Conservation (phyloP, 1,140 invertebrate species). For the Meloidogyne hapla region DNA sequence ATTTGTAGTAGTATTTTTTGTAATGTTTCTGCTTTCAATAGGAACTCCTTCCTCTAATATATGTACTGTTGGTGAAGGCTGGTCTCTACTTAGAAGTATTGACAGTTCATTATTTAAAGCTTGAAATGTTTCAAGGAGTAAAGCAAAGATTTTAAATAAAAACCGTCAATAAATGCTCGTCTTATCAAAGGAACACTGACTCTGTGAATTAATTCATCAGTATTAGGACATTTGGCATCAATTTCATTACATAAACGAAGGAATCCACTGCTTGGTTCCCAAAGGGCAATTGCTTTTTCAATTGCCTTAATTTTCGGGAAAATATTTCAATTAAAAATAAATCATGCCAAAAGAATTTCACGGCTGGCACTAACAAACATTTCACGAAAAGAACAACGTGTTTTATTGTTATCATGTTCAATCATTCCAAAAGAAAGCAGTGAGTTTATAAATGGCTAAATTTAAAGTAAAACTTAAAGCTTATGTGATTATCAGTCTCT, state of each 20-base stretch:
- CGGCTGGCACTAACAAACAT: not conserved
- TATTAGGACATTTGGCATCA: conserved; percentile 8
- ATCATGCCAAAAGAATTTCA: conserved; percentile 13
- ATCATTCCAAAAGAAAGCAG: not conserved
- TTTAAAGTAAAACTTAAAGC: not conserved
- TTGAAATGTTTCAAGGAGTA: not conserved
- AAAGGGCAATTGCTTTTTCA: conserved; percentile 14
- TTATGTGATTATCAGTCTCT: too few relatives aligned
- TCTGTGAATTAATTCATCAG: conserved; percentile 6
- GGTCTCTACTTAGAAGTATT: not conserved
- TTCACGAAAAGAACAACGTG: not conserved
- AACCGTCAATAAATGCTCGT: conserved; percentile 16
- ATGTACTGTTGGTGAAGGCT: not conserved
- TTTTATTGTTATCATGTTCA: not conserved
- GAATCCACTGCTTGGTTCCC: conserved; percentile 27
- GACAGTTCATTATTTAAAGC: not conserved
- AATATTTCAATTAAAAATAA: not conserved
- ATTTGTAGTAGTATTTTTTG: not conserved
- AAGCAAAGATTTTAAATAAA: not conserved
- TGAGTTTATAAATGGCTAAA: not conserved
- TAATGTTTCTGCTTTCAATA: not conserved
- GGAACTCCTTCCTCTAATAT: not conserved
- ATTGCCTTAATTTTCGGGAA: conserved; percentile 23
- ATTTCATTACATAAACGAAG: conserved; percentile 25
- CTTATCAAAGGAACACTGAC: not conserved